Base-by-base conservation (phyloP, 2,113 vertebrate genomes). In the Orientallactaga bullata region DNA sequence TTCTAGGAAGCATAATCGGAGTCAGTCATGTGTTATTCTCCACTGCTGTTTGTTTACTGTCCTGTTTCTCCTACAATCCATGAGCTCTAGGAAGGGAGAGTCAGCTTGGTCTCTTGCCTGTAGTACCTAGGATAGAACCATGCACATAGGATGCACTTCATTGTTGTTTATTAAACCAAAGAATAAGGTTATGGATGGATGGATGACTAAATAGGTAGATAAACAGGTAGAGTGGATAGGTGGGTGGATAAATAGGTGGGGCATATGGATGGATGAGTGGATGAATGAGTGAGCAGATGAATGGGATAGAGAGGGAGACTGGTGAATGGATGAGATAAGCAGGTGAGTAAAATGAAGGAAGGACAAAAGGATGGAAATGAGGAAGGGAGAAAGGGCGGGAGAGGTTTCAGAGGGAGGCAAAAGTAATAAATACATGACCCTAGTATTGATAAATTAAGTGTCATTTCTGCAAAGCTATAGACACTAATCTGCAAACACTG, bases 101-200 rank as follows among this genome's bases (percentile, higher is more conserved):
- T 37, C 79, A 71, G 15, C 15, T 95, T 96, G 74, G 94, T 63
- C 13, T 89, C 65, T 90, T 86, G 77, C 68, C 78, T 96, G 74
- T 55, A 17, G 1, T 85, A 65, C 20, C 28, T 80, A 86, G 74
- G 23, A 82, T 30, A 47, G 3, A 5, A 73, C 66, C 73, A 86
- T 51, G 55, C 3, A 71, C 10, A 5, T 4, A 32, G 5, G 18
- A 21, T 20, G 0, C 9, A 73, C 26, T 94, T 20, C 71, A 16
- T 23, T 42, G 51, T 10, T 82, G 28, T 42, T 92, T 39, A 66
- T 84, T 91, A 88, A 86, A 39, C 68, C 35, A 66, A 69, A 93
- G 47, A n/a, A 55, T 72, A 30, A 65, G n/a, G 7, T 26, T n/a
- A 68, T 28, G 28, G n/a, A 66, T 61, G 8, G 24, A 15, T 71